Evolutionary conservation across 2,888 invertebrate species (phyloP).

Genomic region (Gari tellinella): DNA sequence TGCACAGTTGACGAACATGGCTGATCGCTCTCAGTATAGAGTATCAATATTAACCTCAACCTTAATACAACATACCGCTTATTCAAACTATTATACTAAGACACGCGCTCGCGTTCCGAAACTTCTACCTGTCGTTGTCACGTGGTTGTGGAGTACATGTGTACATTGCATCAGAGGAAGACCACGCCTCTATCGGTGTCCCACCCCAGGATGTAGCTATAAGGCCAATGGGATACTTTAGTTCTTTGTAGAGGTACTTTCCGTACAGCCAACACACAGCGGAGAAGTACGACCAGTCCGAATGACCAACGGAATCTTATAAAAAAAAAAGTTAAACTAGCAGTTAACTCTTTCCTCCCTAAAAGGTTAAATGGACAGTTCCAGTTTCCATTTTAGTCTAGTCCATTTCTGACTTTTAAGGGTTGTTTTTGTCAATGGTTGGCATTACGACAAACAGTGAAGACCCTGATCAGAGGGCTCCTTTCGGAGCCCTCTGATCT

Average conservation of each 20-base stretch:
- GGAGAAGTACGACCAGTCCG: constrained; percentile 73
- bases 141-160: constrained; percentile 41
- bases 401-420: too few species aligned
- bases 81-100: too few species aligned
- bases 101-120: not conserved
- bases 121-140: not conserved
- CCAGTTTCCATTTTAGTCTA: too few species aligned
- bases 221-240: constrained; percentile 78
- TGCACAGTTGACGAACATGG: too few species aligned
- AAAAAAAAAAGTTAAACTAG: constrained; percentile 9
- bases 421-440: too few species aligned
- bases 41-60: too few species aligned
- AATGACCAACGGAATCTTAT: constrained; percentile 62
- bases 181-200: constrained; percentile 80
- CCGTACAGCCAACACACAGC: constrained; percentile 82
- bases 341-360: too few species aligned
- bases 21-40: too few species aligned
- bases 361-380: too few species aligned
- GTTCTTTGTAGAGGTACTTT: constrained; percentile 72
- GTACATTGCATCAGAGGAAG: constrained; percentile 70
- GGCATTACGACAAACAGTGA: too few species aligned
- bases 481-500: too few species aligned
- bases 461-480: too few species aligned
- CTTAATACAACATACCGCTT: not conserved
- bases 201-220: constrained; percentile 72